phyloP scores from a whole-genome alignment of 1,140 invertebrate genomes.

The Drosophila tsacasi region DNA sequence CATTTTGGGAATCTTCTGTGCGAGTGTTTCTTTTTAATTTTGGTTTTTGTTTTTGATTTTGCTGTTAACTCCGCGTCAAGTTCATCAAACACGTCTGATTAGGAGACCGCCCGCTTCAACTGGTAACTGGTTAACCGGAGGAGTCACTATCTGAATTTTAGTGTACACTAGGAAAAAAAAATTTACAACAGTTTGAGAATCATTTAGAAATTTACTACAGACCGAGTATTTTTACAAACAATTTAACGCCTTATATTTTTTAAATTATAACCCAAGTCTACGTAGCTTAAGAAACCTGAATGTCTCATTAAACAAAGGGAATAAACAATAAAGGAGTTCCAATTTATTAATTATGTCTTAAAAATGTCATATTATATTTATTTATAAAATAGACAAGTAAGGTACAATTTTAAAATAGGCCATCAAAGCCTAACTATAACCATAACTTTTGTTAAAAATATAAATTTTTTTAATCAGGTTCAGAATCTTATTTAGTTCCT shows the following conservation, averaged over 20 bases:
- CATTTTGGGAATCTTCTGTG: conserved; percentile 26
- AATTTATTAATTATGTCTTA: no score
- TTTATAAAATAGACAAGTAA: background rate
- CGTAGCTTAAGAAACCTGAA: no score
- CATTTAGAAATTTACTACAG: background rate
- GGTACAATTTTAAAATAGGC: no score
- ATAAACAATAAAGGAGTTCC: no score
- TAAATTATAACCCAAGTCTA: no score
- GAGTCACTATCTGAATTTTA: background rate
- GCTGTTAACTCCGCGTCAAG: conserved; percentile 69
- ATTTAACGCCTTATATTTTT: no score
- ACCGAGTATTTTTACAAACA: no score
- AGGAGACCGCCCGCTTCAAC: conserved; percentile 25
- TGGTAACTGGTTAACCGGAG: conserved; percentile 26
- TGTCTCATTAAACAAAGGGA: no score
- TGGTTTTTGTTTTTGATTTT: conserved; percentile 14
- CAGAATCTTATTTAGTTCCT: background rate
- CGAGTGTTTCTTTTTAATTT: conserved; percentile 33
- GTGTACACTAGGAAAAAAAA: conserved; percentile 4
- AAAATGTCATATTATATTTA: no score
- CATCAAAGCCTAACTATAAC: no score
- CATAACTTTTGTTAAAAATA: no score
- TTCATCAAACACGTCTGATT: conserved; percentile 76
- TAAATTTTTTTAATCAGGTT: background rate
- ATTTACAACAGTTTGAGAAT: background rate